Percentiles rank a stretch among this genome's conserved stretches.
Evolutionary conservation across 2,797 vertebrate genomes (phyloP).

Genomic region (Amniataba percoides): DNA sequence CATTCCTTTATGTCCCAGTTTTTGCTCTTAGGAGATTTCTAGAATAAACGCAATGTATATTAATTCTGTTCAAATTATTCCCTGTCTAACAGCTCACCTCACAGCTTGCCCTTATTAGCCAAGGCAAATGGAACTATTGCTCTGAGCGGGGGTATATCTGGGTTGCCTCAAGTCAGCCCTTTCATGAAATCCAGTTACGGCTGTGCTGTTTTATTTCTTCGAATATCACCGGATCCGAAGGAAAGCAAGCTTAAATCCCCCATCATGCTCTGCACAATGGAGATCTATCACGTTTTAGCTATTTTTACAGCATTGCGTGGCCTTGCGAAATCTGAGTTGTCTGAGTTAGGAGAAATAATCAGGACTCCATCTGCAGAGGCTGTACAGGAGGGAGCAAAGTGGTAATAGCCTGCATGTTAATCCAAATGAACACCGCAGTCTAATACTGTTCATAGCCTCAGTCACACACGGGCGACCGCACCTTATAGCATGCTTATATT

Average conservation of each 20-base stretch:
- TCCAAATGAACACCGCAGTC: slow-evolving; percentile 27
- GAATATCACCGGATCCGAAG: slow-evolving; percentile 53
- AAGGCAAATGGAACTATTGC: slow-evolving; percentile 73
- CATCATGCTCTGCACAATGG: slow-evolving; percentile 46
- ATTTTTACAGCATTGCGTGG: not conserved
- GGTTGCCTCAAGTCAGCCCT: slow-evolving; percentile 64
- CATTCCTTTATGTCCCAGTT: slow-evolving; percentile 63
- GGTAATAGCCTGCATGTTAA: slow-evolving; percentile 28
- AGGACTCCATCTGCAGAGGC: not conserved
- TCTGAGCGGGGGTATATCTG: slow-evolving; percentile 62
- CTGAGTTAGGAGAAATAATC: slow-evolving; percentile 12
- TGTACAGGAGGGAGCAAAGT: not conserved
- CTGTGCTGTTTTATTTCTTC: slow-evolving; percentile 26
- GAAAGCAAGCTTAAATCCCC: slow-evolving; percentile 57
- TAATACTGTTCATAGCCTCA: slow-evolving; percentile 6
- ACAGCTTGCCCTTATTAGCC: slow-evolving; percentile 80
- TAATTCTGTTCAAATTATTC: slow-evolving; percentile 77
- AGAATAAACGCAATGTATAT: slow-evolving; percentile 77
- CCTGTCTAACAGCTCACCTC: slow-evolving; percentile 73
- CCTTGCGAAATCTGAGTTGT: slow-evolving; percentile 19
- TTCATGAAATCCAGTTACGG: slow-evolving; percentile 49
- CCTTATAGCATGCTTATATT: slow-evolving; percentile 7
- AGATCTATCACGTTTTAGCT: not conserved
- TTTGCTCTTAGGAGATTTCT: slow-evolving; percentile 71
- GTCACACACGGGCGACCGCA: slow-evolving; percentile 24